Percentiles rank a stretch among this genome's conserved stretches.
Evolutionary conservation across 2,797 vertebrate species (phyloP).

Genomic region (Rhinella marina): DNA sequence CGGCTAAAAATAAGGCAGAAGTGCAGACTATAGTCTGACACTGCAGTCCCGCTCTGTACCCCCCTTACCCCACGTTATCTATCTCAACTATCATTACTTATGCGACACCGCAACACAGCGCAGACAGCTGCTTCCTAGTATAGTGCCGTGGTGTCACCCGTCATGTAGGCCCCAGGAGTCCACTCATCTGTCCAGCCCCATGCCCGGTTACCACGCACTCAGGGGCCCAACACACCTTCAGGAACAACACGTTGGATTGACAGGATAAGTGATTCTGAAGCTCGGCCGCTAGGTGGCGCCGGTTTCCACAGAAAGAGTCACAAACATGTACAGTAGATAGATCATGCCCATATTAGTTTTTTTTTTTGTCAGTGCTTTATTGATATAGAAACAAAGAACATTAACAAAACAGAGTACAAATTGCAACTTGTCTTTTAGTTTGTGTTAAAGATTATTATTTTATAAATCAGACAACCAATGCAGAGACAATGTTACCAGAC

Average conservation of each 20-base stretch:
- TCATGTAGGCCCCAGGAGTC: background rate
- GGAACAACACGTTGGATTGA: background rate
- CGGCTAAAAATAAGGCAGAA: too few relatives aligned
- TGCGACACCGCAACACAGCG: too few relatives aligned
- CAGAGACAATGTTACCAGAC: too few relatives aligned
- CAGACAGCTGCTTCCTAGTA: background rate
- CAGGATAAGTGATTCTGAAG: background rate
- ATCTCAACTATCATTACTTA: background rate
- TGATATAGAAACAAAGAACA: background rate
- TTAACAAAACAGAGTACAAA: background rate
- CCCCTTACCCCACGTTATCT: background rate
- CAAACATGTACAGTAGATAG: background rate
- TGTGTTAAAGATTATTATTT: too few relatives aligned
- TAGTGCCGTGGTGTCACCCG: background rate
- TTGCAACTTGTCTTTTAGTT: too few relatives aligned
- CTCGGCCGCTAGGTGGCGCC: slow-evolving; percentile 27
- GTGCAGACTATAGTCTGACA: background rate
- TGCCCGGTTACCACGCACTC: background rate
- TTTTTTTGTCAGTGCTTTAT: slow-evolving; percentile 50
- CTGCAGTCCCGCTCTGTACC: background rate
- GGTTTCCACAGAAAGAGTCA: background rate
- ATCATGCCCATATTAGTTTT: background rate
- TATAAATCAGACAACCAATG: too few relatives aligned
- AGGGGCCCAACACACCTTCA: background rate
- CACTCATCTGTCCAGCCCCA: background rate